Evolutionary conservation across 1,140 invertebrate genomes (phyloP), one percentile per base, ranked within the genome.

Genomic region (Micrasema minimum): DNA sequence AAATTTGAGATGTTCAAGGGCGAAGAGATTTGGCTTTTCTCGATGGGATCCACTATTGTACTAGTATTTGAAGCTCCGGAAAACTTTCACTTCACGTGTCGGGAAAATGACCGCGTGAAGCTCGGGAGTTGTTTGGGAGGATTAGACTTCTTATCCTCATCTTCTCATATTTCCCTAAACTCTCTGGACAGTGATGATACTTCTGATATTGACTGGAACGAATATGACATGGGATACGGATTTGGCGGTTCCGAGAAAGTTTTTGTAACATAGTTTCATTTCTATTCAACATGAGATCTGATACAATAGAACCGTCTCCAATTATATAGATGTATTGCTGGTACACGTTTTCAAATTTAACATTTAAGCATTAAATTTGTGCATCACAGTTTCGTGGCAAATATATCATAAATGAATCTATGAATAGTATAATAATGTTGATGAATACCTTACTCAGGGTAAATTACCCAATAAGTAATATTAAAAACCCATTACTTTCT

Each of bases 21-120:
- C 0, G 91, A 97, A 75, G 84, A 92, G 38, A 93, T 99, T 77
- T 97, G 98, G 0, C 96, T 99, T 82, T 99, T 99, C 79, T 93
- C 98, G 78, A 92, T 99, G 85, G 98, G 98, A 10, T 99, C 97
- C 20, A 99, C 97, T 0, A 93, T 99, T 67, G 97, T 99, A 2
- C 81, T 99, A 1, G 84, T 99, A 2, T 99, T 99, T 81, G 97
- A 99, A 85, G 98, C 96, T 18, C 97, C 97, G 0, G 88, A 88
- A 76, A 87, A 92, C 76, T 95, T 96, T 70, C 81, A 89, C 65
- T 84, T 85, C 73, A 80, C 81, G 0, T 78, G 80, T 55, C 71
- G 72, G 0, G 74, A 80, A 5, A 81, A 81, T 0, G 81, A 83
- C 6, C 73, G 78, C 14, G 81, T 85, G 0, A 72, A 82, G 2